Evolutionary conservation across 2,888 invertebrate species (phyloP), one percentile per base, ranked within the genome.

Genomic region (Conus canariensis): DNA sequence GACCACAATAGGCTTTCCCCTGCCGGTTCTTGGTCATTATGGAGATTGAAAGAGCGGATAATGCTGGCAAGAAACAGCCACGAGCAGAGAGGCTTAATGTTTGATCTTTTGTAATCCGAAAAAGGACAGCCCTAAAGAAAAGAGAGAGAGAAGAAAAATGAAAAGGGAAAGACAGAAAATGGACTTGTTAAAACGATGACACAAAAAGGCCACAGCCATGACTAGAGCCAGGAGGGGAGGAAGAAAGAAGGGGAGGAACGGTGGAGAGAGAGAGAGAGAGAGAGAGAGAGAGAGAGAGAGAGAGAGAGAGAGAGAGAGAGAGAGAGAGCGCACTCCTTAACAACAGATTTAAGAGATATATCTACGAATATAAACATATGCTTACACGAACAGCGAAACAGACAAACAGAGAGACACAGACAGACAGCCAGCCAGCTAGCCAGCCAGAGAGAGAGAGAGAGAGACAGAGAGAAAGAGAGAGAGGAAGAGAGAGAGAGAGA

Each of bases 1-100:
- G 82, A 19, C 59, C 85, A 85, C 85, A 85, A 85, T 56, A n/a
- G 85, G 56, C n/a, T 7, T n/a, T 85, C 22, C 45, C 82, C 59
- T 59, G 59, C 85, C 22, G 59, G 59, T 9, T 16, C 45, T 9
- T 56, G 19, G 59, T 85, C 56, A 85, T 85, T 85, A 85, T 85
- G 19, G 30, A 14, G 70, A 74, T 25, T 59, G 88, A 59, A 77
- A 74, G 59, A 88, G 22, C 19, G 56, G 59, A 74, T 58, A 67
- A 88, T 88, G 88, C 56, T 25, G 67, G 12, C 64, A 64, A n/a
- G n/a, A 89, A 70, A 89, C 12, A 85, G 56, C 64, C 56, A 64
- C 22, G 16, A 67, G 9, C 19, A 9, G 9, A n/a, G 59, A 85
- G 85, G 85, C 85, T 85, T 85, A 85, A 85, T 56, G 82, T 80